phyloP scores from a whole-genome alignment of 2,113 vertebrate species.

The Pygoscelis antarcticus region DNA sequence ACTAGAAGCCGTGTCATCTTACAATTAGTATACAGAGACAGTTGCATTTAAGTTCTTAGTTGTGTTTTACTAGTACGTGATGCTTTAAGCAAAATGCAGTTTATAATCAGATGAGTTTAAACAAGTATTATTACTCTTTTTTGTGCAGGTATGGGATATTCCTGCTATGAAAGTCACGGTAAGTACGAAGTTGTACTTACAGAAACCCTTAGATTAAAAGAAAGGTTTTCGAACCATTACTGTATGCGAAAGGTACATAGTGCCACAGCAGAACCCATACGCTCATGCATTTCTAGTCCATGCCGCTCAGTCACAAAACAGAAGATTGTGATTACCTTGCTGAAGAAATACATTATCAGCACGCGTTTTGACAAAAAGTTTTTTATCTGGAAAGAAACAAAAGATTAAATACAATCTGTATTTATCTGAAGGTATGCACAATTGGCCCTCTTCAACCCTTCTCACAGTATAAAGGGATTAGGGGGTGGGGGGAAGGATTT shows the following conservation, averaged over 20 bases:
- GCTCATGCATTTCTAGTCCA: neutral
- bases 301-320: neutral
- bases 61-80: neutral
- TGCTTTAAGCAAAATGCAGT: neutral
- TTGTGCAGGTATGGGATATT: neutral
- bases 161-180: neutral
- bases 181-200: neutral
- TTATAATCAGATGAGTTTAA: neutral
- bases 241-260: neutral
- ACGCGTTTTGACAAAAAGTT: constrained; percentile 88
- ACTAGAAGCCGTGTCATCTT: neutral
- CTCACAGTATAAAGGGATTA: neutral
- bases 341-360: constrained; percentile 95
- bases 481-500: neutral
- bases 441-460: neutral
- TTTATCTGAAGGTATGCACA: neutral
- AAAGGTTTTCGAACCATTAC: neutral
- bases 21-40: neutral
- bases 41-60: neutral
- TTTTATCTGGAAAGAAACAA: constrained; percentile 84
- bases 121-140: neutral
- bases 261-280: neutral
- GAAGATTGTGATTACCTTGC: constrained; percentile 85
- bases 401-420: neutral
- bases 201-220: neutral